Base-by-base conservation (phyloP, 2,113 vertebrate species). In the Stigmatopora argus region DNA sequence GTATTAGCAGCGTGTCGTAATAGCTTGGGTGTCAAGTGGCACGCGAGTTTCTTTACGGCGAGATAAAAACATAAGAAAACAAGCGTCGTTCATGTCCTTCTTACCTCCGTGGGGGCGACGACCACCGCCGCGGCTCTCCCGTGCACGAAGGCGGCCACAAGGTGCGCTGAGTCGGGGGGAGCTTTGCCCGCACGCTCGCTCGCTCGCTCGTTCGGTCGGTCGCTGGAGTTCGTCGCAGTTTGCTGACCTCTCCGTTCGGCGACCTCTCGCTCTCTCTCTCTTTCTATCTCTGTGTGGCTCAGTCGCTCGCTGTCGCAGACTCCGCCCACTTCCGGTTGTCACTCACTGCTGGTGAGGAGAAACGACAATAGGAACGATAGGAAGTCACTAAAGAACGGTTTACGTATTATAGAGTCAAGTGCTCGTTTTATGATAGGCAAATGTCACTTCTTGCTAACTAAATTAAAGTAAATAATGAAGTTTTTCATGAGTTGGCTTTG, bases 311-410 rank as follows among this genome's bases (percentile, higher is more conserved):
- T 58, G 21, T 13, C 23, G 9, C 17, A 52, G 23, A 10, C 48
- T 8, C 48, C 63, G 48, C 63, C 63, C 48, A 64, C 47, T 52
- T 64, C 63, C 63, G 63, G 48, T 48, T 41, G 17, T 26, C 23
- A 15, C 53, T 56, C 13, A 56, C 23, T 15, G 23, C 13, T 56
- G 13, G 13, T 7, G 23, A 17, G 13, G 12, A 5, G 10, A 11
- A 23, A 56, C 23, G 53, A 56, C 53, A 23, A 3, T 14, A 31
- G 31, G 23, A 31, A 6, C 2, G 13, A 31, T 31, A 31, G 7
- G 26, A 14, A 56, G 23, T 5, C 4, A 23, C 9, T 14, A 13
- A 53, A 53, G 21, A 14, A 48, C 46, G 5, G 15, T 48, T 48
- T 15, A 14, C 11, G 10, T 3, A 8, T 46, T 19, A 23, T 52